Evolutionary conservation across 2,888 invertebrate species (phyloP), one percentile per base, ranked within the genome.

Genomic region (Euplexia lucipara): DNA sequence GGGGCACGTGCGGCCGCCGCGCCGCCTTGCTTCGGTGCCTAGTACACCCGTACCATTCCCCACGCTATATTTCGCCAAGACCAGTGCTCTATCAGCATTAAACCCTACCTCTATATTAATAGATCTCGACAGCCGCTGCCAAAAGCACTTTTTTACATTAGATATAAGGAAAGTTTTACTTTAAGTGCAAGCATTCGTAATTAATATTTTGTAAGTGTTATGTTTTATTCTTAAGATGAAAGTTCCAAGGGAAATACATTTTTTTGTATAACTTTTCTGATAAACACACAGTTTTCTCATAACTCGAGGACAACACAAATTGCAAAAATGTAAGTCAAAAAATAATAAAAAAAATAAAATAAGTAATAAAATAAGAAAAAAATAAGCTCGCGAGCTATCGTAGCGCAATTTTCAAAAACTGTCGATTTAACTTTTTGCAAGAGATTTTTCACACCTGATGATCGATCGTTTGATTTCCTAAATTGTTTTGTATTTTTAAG

Each of bases 11-110:
- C 73, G n/a, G n/a, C n/a, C n/a, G n/a, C 62, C 3, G 67, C 78
- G 20, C 86, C 83, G 30, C 83, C 85, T 32, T 84, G 85, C 9
- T 82, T 83, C 35, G 65, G 82, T 52, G 16, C 18, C 3, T 65
- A 75, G 52, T 14, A 10, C 2, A 10, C 5, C 6, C 14, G n/a
- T 14, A 14, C 16, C 1, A 34, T 4, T 32, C 22, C 9, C 39
- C 5, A n/a, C n/a, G n/a, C n/a, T n/a, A n/a, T n/a, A n/a, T n/a
- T n/a, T n/a, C 26, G 26, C 39, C 5, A 1, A 9, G 9, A 26
- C 7, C 16, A 9, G 53, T 51, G 56, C 5, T 26, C 30, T 34
- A 14, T 12, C 3, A 10, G 3, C 18, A 22, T 26, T 12, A 18
- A 37, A 39, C 10, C 39, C 18, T 70, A 70, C 65, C 71, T 76